These are phyloP conservation scores for Paelopatides confundens DNA, from an alignment of 53 echinoderm and acorn worm species.

Conservation along the genomic window DNA sequence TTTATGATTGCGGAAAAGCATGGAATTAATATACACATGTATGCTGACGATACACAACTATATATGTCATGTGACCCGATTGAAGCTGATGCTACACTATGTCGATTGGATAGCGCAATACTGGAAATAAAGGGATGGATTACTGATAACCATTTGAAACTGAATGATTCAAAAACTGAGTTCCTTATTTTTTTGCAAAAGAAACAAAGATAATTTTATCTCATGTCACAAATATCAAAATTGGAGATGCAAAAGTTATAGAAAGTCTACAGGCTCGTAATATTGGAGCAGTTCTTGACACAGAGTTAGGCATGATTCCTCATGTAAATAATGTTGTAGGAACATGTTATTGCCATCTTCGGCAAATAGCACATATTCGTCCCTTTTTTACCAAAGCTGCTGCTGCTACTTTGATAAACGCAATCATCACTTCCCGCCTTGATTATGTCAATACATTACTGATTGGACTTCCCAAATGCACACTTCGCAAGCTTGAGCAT, in stretches of 20 bases:
- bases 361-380: slow-evolving; percentile 4
- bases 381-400: slow-evolving; percentile 10
- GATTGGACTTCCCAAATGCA: not conserved
- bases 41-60: slow-evolving; percentile 11
- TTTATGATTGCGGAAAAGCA: slow-evolving; percentile 1
- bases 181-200: slow-evolving; percentile 2
- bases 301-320: not conserved
- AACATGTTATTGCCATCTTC: slow-evolving; percentile 3
- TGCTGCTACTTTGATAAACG: slow-evolving; percentile 5
- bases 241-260: not conserved
- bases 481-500: not conserved
- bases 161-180: slow-evolving; percentile 10
- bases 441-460: slow-evolving; percentile 9
- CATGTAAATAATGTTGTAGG: not conserved
- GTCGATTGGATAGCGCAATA: not conserved
- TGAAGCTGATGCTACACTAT: not conserved
- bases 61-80: slow-evolving; percentile 23
- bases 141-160: slow-evolving; percentile 17
- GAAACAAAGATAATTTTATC: not conserved
- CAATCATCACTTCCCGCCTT: not conserved
- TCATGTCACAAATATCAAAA: not conserved
- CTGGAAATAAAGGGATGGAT: not conserved
- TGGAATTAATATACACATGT: slow-evolving; percentile 30
- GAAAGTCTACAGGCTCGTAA: slow-evolving; percentile 2
- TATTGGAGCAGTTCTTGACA: not conserved